A percentile compares a stretch with the other conserved stretches of the same genome.
phyloP scores from a whole-genome alignment of 1,140 invertebrate genomes.

The Sycophila sp. region DNA sequence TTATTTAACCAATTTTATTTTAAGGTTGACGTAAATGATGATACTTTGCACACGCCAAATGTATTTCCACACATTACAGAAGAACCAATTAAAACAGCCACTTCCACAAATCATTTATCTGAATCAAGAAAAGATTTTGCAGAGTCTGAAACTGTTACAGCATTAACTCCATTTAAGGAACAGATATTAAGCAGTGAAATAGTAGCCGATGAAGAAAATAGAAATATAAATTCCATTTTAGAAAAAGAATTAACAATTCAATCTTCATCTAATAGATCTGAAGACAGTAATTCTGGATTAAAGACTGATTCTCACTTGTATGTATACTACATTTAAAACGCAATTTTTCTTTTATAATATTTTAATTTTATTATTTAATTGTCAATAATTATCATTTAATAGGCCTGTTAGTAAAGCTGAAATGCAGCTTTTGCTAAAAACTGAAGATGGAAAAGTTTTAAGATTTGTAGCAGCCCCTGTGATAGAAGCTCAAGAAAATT shows the following conservation, averaged over 20 bases:
- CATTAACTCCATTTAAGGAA: conserved; percentile 1
- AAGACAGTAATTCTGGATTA: background rate
- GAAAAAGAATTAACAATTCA: background rate
- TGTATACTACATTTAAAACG: background rate
- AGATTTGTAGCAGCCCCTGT: conserved; percentile 62
- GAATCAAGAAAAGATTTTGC: background rate
- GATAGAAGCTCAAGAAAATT: conserved; percentile 38
- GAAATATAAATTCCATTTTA: background rate
- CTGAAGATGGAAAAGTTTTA: conserved; percentile 66
- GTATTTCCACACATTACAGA: conserved; percentile 65
- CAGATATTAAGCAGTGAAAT: background rate
- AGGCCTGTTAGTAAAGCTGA: conserved; percentile 60
- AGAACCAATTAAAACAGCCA: background rate
- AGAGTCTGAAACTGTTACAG: background rate
- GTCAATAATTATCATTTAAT: conserved; percentile 5
- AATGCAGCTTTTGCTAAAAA: conserved; percentile 64
- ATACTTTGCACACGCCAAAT: conserved; percentile 66
- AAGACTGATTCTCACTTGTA: conserved; percentile 2
- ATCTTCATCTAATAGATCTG: background rate
- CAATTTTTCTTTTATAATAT: background rate
- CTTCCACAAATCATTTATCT: background rate
- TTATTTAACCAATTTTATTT: conserved; percentile 18
- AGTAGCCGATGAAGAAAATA: background rate
- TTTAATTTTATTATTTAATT: background rate
- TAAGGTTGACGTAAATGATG: conserved; percentile 58